Evolutionary conservation across 2,888 invertebrate genomes (phyloP).

Genomic region (Empis livida): DNA sequence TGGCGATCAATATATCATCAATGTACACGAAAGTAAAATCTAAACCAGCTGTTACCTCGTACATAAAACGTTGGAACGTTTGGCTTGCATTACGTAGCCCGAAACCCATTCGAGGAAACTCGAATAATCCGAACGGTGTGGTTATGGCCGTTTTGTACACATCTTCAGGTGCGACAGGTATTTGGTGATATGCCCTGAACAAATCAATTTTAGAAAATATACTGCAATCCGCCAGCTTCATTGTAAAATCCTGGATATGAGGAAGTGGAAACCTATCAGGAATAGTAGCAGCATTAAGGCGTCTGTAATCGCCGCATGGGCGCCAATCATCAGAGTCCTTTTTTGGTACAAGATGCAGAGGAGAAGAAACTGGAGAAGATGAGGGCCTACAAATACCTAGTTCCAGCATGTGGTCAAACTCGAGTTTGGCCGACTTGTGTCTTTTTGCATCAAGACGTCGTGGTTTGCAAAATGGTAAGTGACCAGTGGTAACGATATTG

Average conservation of each 20-base stretch:
- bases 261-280: constrained; percentile 4
- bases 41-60: constrained; percentile 16
- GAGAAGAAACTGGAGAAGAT: constrained; percentile 3
- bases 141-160: constrained; percentile 27
- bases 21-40: constrained; percentile 20
- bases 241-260: constrained; percentile 5
- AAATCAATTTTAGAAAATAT: constrained; percentile 6
- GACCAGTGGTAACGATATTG: constrained; percentile 12
- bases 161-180: constrained; percentile 22
- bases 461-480: constrained; percentile 5
- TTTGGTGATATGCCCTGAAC: constrained; percentile 16
- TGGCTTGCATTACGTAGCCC: constrained; percentile 24
- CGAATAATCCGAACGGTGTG: constrained; percentile 28
- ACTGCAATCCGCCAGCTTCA: background rate
- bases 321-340: constrained; percentile 3
- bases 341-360: constrained; percentile 8
- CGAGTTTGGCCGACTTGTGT: constrained; percentile 11
- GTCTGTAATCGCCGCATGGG: constrained; percentile 5
- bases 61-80: constrained; percentile 27
- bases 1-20: constrained; percentile 22
- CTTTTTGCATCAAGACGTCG: constrained; percentile 10
- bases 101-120: constrained; percentile 20
- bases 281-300: constrained; percentile 3
- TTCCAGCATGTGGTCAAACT: constrained; percentile 1
- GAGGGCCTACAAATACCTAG: constrained; percentile 8